Base-by-base conservation (phyloP, 1,140 invertebrate genomes). In the Diplogasteroides magnus region DNA sequence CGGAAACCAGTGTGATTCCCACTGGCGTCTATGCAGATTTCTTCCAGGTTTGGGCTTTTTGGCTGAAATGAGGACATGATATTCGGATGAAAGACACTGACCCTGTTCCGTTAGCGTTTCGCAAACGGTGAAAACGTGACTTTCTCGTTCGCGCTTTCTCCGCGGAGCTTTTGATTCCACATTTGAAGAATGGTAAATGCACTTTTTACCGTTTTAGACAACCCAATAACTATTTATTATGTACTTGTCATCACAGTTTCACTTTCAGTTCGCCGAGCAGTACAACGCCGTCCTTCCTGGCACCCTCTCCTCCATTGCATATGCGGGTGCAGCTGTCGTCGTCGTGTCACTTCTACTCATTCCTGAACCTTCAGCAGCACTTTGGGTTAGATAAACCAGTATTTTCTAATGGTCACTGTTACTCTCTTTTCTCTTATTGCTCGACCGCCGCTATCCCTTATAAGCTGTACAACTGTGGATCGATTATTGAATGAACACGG, bases 1-100 rank as follows among this genome's bases (percentile, higher is more conserved):
- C 88, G 0, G 87, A 90, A n/a, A 91, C 91, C 1, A 87, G 89
- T 0, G 84, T 93, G 13, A 92, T 93, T 74, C 91, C 90, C 19
- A 93, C 90, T 14, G 91, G 94, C 1, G 95, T 93, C 78, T 91
- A 95, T 86, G 92, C 93, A 77, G 91, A 95, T 13, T 95, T 93
- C 84, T 96, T 95, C 81, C 92, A 95, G 85, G 77, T 80, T 61
- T 13, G n/a, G n/a, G n/a, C n/a, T n/a, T n/a, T n/a, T n/a, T n/a
- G n/a, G n/a, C n/a, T n/a, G n/a, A n/a, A n/a, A n/a, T n/a, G n/a
- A n/a, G n/a, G n/a, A n/a, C n/a, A n/a, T n/a, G n/a, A n/a, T n/a
- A n/a, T n/a, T n/a, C n/a, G n/a, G n/a, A n/a, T n/a, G n/a, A n/a
- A n/a, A n/a, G n/a, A n/a, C n/a, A n/a, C n/a, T n/a, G n/a, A n/a